These are phyloP conservation scores for Trachelipus rathkii DNA, from an alignment of 1,140 invertebrate genomes.

Conservation along the genomic window DNA sequence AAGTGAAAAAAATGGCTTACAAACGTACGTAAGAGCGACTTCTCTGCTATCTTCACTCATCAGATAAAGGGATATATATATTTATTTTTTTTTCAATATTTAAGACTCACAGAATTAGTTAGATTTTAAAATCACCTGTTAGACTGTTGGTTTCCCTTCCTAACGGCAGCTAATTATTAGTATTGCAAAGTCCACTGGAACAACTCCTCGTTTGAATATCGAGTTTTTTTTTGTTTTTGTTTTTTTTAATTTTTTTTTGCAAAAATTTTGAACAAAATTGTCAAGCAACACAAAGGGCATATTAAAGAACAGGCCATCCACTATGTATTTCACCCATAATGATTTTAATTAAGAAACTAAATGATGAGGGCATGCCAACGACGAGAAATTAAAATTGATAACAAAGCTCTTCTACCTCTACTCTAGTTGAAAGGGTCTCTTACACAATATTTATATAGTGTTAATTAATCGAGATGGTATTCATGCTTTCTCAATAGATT, in stretches of 20 bases:
- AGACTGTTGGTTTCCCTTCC: neutral
- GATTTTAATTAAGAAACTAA: neutral
- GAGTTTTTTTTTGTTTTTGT: neutral
- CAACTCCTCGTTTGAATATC: neutral
- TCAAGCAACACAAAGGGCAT: slow-evolving; percentile 8
- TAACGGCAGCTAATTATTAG: neutral
- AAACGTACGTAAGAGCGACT: neutral
- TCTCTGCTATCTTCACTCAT: neutral
- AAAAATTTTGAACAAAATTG: neutral
- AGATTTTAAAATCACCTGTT: slow-evolving; percentile 1
- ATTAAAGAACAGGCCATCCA: slow-evolving; percentile 2
- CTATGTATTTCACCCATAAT: slow-evolving; percentile 7
- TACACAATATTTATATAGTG: neutral
- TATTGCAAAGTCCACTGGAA: neutral
- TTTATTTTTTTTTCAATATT: too few relatives aligned
- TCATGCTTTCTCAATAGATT: too few relatives aligned
- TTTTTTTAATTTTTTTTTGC: neutral
- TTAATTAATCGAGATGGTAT: too few relatives aligned
- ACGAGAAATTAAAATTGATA: neutral
- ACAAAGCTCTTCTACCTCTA: neutral
- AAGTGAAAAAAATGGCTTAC: neutral
- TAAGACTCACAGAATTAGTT: neutral
- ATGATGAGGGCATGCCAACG: neutral
- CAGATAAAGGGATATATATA: neutral
- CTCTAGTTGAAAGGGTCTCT: neutral